Conservation (phyloP, 2,888 invertebrate genomes). For the Zygogramma bicolorata region DNA sequence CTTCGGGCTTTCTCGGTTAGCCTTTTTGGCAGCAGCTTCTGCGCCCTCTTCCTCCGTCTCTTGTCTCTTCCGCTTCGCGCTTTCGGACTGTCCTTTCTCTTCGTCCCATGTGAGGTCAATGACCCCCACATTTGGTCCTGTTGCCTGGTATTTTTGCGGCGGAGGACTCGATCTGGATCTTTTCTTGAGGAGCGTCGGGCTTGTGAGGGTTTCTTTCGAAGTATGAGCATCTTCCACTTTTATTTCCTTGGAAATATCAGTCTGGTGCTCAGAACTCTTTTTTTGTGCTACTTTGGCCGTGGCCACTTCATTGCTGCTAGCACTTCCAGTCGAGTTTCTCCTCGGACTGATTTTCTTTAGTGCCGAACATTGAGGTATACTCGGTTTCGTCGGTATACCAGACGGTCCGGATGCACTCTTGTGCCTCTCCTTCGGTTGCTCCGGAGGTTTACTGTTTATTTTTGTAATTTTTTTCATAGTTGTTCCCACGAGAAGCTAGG, state of each 20-base stretch:
- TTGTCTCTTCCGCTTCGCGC: background rate
- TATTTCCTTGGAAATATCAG: background rate
- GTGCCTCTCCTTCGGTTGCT: too few relatives aligned
- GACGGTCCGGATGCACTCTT: background rate
- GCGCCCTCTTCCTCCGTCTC: background rate
- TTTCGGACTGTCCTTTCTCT: background rate
- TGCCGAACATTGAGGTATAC: background rate
- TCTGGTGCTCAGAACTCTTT: background rate
- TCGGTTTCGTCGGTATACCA: background rate
- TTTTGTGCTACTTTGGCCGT: background rate
- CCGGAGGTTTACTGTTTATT: too few relatives aligned
- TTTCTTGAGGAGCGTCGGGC: too few relatives aligned
- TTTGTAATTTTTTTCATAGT: too few relatives aligned
- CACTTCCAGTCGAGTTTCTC: too few relatives aligned
- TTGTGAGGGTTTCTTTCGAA: too few relatives aligned
- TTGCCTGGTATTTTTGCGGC: background rate
- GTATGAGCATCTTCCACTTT: background rate
- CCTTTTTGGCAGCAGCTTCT: background rate
- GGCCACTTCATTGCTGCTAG: background rate
- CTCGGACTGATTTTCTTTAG: background rate
- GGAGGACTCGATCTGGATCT: background rate
- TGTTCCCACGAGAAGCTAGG: background rate
- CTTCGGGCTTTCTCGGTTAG: too few relatives aligned
- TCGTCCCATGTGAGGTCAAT: background rate
- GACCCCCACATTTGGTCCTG: background rate